Evolutionary conservation across 2,888 invertebrate species (phyloP).

Genomic region (Apamea epomidion): DNA sequence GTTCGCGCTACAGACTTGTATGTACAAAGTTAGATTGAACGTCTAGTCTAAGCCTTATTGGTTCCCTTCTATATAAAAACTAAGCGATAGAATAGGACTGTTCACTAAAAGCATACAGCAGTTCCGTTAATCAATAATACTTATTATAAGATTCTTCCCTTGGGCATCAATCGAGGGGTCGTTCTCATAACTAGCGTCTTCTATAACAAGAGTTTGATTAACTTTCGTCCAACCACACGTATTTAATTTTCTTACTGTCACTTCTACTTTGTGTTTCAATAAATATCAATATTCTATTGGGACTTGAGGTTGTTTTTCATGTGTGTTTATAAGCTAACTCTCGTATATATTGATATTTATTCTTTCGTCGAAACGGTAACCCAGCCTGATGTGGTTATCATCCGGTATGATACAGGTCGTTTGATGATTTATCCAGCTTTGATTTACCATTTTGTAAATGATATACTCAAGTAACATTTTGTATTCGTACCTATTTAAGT

Average conservation of each 20-base stretch:
- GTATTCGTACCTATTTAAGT: background rate
- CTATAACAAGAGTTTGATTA: conserved; percentile 52
- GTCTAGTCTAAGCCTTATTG: conserved; percentile 36
- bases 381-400: conserved; percentile 35
- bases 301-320: conserved; percentile 38
- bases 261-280: conserved; percentile 55
- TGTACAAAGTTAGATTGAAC: conserved; percentile 60
- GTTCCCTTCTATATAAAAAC: conserved; percentile 4
- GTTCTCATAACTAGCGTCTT: background rate
- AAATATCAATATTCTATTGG: conserved; percentile 56
- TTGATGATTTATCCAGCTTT: conserved; percentile 38
- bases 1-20: conserved; percentile 40
- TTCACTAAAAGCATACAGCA: conserved; percentile 28
- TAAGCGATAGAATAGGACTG: conserved; percentile 1
- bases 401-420: conserved; percentile 31
- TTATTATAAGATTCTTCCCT: conserved; percentile 37
- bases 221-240: conserved; percentile 21
- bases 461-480: conserved; percentile 11
- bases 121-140: conserved; percentile 37
- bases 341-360: conserved; percentile 49
- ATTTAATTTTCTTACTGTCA: conserved; percentile 50
- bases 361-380: conserved; percentile 23
- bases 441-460: conserved; percentile 18
- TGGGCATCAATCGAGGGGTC: conserved; percentile 35
- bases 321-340: conserved; percentile 50